phyloP scores from a whole-genome alignment of 1,140 invertebrate genomes.

The Nasonia giraulti region DNA sequence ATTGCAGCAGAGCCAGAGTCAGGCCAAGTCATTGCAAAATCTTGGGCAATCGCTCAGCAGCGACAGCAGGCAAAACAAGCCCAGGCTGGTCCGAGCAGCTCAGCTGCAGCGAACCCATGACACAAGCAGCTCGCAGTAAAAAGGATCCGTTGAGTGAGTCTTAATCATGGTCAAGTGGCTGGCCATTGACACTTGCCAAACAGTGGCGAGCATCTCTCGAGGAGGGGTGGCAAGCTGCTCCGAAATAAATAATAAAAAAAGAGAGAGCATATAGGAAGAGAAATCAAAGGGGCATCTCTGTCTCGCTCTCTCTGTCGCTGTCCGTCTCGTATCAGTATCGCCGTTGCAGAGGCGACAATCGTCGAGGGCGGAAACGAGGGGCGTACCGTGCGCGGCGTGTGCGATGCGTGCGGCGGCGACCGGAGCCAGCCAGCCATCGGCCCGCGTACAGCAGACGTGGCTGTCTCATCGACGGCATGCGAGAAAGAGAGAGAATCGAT shows the following conservation, averaged over 20 bases:
- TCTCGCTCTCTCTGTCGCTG: too few species aligned
- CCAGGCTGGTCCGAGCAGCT: not conserved
- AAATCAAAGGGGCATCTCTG: slow-evolving; percentile 11
- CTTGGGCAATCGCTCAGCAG: not conserved
- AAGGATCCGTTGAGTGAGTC: slow-evolving; percentile 7
- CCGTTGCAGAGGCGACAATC: slow-evolving; percentile 40
- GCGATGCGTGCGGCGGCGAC: slow-evolving; percentile 21
- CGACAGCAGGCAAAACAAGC: not conserved
- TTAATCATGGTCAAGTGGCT: slow-evolving; percentile 16
- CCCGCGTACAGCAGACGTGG: slow-evolving; percentile 56
- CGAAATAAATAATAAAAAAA: slow-evolving; percentile 36
- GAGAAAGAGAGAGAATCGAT: slow-evolving; percentile 55
- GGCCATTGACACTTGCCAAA: slow-evolving; percentile 33
- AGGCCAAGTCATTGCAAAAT: slow-evolving; percentile 35
- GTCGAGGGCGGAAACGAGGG: slow-evolving; percentile 61
- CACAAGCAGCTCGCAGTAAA: not conserved
- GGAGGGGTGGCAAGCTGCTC: not conserved
- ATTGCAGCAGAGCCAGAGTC: not conserved
- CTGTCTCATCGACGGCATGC: slow-evolving; percentile 52
- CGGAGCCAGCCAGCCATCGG: slow-evolving; percentile 30
- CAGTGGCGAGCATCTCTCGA: not conserved
- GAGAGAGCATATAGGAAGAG: not conserved
- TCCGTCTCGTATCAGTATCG: not conserved
- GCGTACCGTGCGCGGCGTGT: slow-evolving; percentile 58
- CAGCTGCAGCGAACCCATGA: not conserved